Conservation (phyloP, 2,888 invertebrate species). For the Pheosia gnoma region DNA sequence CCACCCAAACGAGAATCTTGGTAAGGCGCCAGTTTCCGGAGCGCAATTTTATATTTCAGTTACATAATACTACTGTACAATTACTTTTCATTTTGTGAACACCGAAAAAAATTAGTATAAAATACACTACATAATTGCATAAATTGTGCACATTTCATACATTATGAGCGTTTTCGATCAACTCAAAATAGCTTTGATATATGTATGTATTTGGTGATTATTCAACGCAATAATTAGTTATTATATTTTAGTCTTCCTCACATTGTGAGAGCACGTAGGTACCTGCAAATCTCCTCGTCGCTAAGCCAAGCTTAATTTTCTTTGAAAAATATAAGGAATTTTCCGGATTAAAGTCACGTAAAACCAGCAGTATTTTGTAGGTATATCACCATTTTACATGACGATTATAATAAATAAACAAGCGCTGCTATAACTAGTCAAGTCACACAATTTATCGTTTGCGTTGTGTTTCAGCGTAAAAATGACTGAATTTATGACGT, state of each 20-base stretch:
- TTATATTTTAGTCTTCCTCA: too few relatives aligned
- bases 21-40: conserved; percentile 49
- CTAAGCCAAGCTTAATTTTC: too few relatives aligned
- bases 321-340: not conserved
- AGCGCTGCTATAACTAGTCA: conserved; percentile 41
- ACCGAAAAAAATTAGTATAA: too few relatives aligned
- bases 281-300: too few relatives aligned
- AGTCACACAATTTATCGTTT: conserved; percentile 40
- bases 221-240: too few relatives aligned
- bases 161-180: too few relatives aligned
- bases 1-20: conserved; percentile 51
- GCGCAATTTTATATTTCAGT: conserved; percentile 38
- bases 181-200: too few relatives aligned
- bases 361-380: conserved; percentile 15
- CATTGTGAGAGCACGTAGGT: too few relatives aligned
- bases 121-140: too few relatives aligned
- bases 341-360: not conserved
- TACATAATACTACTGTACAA: not conserved
- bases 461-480: conserved; percentile 39
- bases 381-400: conserved; percentile 29
- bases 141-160: too few relatives aligned
- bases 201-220: too few relatives aligned
- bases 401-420: conserved; percentile 46
- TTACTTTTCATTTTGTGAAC: not conserved
- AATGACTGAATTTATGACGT: conserved; percentile 43